Evolutionary conservation across 1,140 invertebrate species (phyloP).

Genomic region (Saccostrea echinata): DNA sequence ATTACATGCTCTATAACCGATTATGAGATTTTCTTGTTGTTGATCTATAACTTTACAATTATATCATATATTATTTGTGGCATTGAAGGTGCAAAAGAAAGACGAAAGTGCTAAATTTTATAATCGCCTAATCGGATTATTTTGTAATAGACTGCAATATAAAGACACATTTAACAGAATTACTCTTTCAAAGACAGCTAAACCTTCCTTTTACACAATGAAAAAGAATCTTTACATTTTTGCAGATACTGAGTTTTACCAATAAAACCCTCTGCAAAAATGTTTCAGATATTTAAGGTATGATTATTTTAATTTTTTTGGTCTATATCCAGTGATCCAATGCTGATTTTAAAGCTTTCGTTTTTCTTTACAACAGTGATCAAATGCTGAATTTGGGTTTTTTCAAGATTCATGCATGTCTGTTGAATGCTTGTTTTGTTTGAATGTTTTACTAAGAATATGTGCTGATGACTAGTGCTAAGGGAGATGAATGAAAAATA

Average conservation of each 20-base stretch:
- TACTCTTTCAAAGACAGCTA: background rate
- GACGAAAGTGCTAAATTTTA: slow-evolving; percentile 19
- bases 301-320: background rate
- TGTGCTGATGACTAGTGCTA: slow-evolving; percentile 11
- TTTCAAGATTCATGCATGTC: background rate
- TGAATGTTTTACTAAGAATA: background rate
- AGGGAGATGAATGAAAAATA: background rate
- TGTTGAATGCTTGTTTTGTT: background rate
- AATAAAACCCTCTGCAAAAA: background rate
- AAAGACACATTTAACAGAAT: background rate
- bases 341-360: slow-evolving; percentile 19
- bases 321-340: background rate
- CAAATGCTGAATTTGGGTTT: slow-evolving; percentile 16
- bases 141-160: slow-evolving; percentile 19
- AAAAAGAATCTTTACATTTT: background rate
- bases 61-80: background rate
- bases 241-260: background rate
- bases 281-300: background rate
- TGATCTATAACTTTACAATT: background rate
- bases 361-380: slow-evolving; percentile 5
- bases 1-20: slow-evolving; percentile 77
- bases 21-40: slow-evolving; percentile 49
- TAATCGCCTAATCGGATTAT: slow-evolving; percentile 20
- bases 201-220: background rate
- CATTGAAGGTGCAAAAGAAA: slow-evolving; percentile 34